Evolutionary conservation across 2,888 invertebrate genomes (phyloP).

Genomic region (Drosophila phalerata): DNA sequence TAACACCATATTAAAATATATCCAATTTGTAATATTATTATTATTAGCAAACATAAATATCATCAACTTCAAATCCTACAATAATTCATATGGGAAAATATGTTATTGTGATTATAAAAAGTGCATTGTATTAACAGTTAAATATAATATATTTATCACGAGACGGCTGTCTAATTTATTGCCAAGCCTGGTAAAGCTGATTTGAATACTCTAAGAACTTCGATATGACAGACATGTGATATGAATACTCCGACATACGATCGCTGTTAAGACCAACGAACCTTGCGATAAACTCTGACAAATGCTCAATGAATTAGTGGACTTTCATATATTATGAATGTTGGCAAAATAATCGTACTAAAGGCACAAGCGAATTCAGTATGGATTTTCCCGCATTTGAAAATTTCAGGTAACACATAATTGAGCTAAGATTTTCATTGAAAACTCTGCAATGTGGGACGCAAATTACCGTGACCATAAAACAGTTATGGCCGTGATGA

Average conservation of each 20-base stretch:
- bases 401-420: slow-evolving; percentile 56
- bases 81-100: background rate
- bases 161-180: slow-evolving; percentile 3
- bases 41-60: too few species aligned
- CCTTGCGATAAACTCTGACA: background rate
- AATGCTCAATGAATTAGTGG: slow-evolving; percentile 18
- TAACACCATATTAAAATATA: too few species aligned
- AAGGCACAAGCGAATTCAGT: slow-evolving; percentile 8
- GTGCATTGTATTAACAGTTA: background rate
- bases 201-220: slow-evolving; percentile 17
- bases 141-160: slow-evolving; percentile 1
- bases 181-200: slow-evolving; percentile 3
- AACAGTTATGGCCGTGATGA: slow-evolving; percentile 64
- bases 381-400: slow-evolving; percentile 53
- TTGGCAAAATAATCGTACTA: background rate
- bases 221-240: slow-evolving; percentile 10
- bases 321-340: slow-evolving; percentile 4
- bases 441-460: slow-evolving; percentile 37
- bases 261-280: slow-evolving; percentile 7
- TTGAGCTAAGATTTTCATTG: slow-evolving; percentile 61
- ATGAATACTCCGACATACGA: slow-evolving; percentile 1
- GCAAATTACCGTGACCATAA: slow-evolving; percentile 59
- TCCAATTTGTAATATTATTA: too few species aligned
- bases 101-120: background rate
- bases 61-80: too few species aligned